Base-by-base conservation (phyloP, 2,888 invertebrate genomes). In the Notodonta ziczac region DNA sequence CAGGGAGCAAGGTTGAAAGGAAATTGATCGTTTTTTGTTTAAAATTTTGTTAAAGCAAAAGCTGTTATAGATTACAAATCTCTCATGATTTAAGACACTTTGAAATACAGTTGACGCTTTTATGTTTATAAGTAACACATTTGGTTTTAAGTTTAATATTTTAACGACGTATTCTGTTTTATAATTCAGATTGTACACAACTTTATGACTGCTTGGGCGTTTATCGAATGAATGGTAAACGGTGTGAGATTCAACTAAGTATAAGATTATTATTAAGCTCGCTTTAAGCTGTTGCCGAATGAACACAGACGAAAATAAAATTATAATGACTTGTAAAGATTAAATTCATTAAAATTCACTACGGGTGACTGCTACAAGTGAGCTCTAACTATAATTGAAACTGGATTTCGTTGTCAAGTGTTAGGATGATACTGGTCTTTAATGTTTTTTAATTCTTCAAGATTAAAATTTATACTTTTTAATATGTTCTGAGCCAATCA, bases 401-500 rank as follows among this genome's bases (percentile, higher is more conserved):
- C 83, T 85, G 88, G 88, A 88, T 90, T 90, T 86, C 76, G 81
- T 82, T 78, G 78, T 82, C 80, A 81, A 77, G 76, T 83, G 84
- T 83, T 84, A 77, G 65, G 76, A 77, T 76, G 73, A 84, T 84
- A 80, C 81, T 83, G 54, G 40, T 69, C 54, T 67, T 67, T 39
- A 9, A 69, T 6, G 2, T 69, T 66, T 73, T 77, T 77, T 76
- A 76, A 78, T 76, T 74, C 70, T 75, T 78, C 80, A 83, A 83
- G 80, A 84, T 88, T 84, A 77, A 84, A 88, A 86, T 87, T 85
- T 88, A 87, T 83, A 87, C 77, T 85, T 88, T 74, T 86, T 86
- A 90, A 90, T 90, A 90, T 89, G 86, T 86, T 83, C 71, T 80
- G 83, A 81, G 81, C 79, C 73, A 85, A 88, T 89, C 88, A 90